Evolutionary conservation across 1,140 invertebrate species (phyloP).

Genomic region (Drosophila kepulauana): DNA sequence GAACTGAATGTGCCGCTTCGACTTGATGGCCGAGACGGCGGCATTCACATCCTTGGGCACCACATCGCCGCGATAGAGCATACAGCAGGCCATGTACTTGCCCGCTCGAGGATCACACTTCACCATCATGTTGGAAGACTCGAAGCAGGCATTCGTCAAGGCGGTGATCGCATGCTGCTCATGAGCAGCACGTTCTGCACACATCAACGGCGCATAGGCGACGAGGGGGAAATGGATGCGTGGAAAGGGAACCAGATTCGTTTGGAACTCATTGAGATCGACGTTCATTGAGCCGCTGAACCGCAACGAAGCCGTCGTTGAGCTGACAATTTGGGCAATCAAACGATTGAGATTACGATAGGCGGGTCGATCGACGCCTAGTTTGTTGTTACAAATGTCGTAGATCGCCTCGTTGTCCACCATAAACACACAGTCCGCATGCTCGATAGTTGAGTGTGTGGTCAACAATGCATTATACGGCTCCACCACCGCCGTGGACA

Average conservation of each 20-base stretch:
- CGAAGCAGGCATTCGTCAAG: slow-evolving; percentile 92
- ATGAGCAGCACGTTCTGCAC: slow-evolving; percentile 89
- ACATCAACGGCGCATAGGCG: slow-evolving; percentile 92
- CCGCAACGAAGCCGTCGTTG: slow-evolving; percentile 92
- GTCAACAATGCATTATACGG: slow-evolving; percentile 94
- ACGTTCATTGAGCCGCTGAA: slow-evolving; percentile 94
- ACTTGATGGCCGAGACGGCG: slow-evolving; percentile 93
- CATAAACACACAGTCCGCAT: slow-evolving; percentile 93
- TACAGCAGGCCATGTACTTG: slow-evolving; percentile 92
- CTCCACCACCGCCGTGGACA: slow-evolving; percentile 93
- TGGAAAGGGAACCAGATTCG: slow-evolving; percentile 91
- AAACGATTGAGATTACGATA: slow-evolving; percentile 92
- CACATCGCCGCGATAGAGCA: slow-evolving; percentile 91
- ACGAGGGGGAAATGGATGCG: slow-evolving; percentile 92
- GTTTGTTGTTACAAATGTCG: slow-evolving; percentile 90
- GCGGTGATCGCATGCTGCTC: slow-evolving; percentile 90
- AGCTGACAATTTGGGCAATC: slow-evolving; percentile 89
- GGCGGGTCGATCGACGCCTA: slow-evolving; percentile 90
- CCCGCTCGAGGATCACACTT: slow-evolving; percentile 90
- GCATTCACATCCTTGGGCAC: slow-evolving; percentile 93
- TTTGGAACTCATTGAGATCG: slow-evolving; percentile 93
- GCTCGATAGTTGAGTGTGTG: slow-evolving; percentile 91
- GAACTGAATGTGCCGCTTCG: slow-evolving; percentile 89
- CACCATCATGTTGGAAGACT: slow-evolving; percentile 93
- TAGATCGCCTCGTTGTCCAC: slow-evolving; percentile 95